Percentiles rank a stretch among this genome's conserved stretches.
phyloP scores from a whole-genome alignment of 2,888 invertebrate species.

The Lithophane ornitopus region DNA sequence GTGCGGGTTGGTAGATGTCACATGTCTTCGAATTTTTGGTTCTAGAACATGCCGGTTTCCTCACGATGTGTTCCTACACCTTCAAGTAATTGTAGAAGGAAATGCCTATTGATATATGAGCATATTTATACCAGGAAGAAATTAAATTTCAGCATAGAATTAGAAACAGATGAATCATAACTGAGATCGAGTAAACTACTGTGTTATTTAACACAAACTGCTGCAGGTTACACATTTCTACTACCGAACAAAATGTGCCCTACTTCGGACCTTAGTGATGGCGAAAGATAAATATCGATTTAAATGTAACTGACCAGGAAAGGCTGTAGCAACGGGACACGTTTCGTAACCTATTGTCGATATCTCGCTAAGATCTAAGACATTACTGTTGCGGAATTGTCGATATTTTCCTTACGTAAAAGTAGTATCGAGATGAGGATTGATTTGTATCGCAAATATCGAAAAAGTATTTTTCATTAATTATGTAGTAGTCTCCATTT shows the following conservation, averaged over 20 bases:
- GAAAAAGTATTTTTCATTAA: conserved; percentile 31
- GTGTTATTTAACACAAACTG: conserved; percentile 47
- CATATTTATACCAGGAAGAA: conserved; percentile 14
- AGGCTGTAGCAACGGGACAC: conserved; percentile 66
- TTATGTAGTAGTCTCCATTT: conserved; percentile 34
- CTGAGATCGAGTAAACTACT: conserved; percentile 34
- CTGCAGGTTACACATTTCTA: conserved; percentile 54
- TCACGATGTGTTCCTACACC: too few relatives aligned
- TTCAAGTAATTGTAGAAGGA: not conserved
- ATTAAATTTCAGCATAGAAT: conserved; percentile 8
- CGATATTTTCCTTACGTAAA: conserved; percentile 68
- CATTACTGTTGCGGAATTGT: conserved; percentile 63
- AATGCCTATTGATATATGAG: not conserved
- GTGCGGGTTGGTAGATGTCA: too few relatives aligned
- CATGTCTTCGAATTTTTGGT: too few relatives aligned
- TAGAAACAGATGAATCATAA: conserved; percentile 30
- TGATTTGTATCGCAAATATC: conserved; percentile 30
- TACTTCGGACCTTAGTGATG: conserved; percentile 56
- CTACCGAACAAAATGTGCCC: conserved; percentile 48
- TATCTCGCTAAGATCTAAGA: conserved; percentile 63
- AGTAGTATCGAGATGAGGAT: conserved; percentile 37
- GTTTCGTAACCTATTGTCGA: conserved; percentile 74
- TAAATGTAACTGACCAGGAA: conserved; percentile 76
- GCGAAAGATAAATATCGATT: conserved; percentile 62
- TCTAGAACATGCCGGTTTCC: too few relatives aligned